These are phyloP conservation scores for Hyperoodon ampullatus DNA, from an alignment of 2,113 vertebrate species.

Conservation along the genomic window DNA sequence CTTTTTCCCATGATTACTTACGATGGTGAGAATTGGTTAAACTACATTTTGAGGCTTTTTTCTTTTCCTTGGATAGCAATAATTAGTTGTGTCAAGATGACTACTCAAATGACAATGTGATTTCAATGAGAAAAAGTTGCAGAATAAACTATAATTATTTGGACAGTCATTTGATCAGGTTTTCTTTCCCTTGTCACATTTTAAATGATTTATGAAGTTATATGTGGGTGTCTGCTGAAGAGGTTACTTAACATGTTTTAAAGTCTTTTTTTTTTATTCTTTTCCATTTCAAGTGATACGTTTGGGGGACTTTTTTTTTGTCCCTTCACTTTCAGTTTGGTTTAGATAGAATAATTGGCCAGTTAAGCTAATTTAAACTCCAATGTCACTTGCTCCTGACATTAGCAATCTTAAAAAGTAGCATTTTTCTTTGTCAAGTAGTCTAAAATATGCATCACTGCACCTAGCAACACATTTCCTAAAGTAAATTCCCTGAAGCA, in stretches of 20 bases:
- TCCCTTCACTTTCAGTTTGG: background rate
- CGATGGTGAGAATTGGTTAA: background rate
- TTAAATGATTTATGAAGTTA: conserved; percentile 68
- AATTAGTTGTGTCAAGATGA: conserved; percentile 65
- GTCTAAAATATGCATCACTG: background rate
- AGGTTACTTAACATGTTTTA: conserved; percentile 50
- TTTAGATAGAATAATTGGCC: conserved; percentile 31
- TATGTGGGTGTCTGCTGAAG: conserved; percentile 69
- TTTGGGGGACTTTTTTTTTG: background rate
- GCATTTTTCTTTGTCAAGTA: background rate
- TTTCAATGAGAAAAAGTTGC: conserved; percentile 68
- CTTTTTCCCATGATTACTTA: background rate
- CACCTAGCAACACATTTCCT: background rate
- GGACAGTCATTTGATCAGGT: conserved; percentile 58
- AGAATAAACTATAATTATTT: conserved; percentile 75
- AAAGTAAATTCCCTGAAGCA: background rate
- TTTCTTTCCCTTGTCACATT: conserved; percentile 67
- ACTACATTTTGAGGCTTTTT: conserved; percentile 2
- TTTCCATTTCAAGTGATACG: conserved; percentile 47
- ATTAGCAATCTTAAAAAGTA: background rate
- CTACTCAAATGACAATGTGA: conserved; percentile 59
- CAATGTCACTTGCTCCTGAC: background rate
- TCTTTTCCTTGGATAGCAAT: conserved; percentile 58
- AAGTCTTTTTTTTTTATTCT: conserved; percentile 10
- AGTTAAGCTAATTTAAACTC: conserved; percentile 41